These are phyloP conservation scores for Pogonomyrmex barbatus DNA, from an alignment of 1,140 invertebrate genomes.

Conservation along the genomic window DNA sequence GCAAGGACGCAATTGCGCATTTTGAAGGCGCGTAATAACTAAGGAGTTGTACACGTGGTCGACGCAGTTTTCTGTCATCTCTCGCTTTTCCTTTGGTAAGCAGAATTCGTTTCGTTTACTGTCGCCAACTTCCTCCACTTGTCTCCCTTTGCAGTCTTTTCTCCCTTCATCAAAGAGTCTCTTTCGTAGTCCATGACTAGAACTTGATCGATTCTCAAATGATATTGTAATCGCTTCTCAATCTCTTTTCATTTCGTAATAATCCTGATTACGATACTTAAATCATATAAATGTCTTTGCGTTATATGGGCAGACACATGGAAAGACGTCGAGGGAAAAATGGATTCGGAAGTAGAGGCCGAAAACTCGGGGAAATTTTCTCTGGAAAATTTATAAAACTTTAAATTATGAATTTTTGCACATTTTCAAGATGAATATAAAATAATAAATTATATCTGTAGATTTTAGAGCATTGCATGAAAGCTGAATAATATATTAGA, in stretches of 20 bases:
- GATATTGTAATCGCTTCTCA: not conserved
- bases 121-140: not conserved
- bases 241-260: not conserved
- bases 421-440: not conserved
- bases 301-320: not conserved
- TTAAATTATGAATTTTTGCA: not conserved
- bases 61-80: not conserved
- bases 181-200: not conserved
- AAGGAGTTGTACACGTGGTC: not conserved
- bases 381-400: not conserved
- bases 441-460: not conserved
- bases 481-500: not conserved
- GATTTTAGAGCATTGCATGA: not conserved
- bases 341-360: not conserved
- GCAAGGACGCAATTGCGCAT: conserved; percentile 17
- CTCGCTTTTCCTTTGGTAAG: not conserved
- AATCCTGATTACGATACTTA: not conserved
- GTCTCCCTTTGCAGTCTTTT: not conserved
- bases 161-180: not conserved
- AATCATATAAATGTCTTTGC: not conserved
- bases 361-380: not conserved
- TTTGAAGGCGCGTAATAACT: conserved; percentile 1
- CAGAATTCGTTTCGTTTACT: not conserved
- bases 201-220: not conserved
- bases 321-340: not conserved